phyloP scores from a whole-genome alignment of 2,113 vertebrate genomes.

The Grammomys dolichurus region DNA sequence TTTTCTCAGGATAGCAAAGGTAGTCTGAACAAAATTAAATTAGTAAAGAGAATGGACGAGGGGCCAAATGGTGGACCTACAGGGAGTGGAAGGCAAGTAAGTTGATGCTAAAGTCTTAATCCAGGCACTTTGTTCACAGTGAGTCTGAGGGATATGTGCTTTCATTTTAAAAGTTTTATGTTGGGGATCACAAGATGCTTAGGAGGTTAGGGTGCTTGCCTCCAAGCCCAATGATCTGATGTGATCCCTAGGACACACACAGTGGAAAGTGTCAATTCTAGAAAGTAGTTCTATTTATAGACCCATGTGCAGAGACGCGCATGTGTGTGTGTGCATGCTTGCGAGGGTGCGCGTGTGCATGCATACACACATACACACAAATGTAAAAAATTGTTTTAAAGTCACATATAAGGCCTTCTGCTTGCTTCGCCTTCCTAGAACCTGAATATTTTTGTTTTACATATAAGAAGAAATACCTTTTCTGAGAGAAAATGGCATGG shows the following conservation, averaged over 20 bases:
- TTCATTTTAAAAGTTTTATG: neutral
- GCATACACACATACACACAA: neutral
- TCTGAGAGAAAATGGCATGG: neutral
- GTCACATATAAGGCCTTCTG: neutral
- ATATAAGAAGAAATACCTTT: constrained; percentile 38
- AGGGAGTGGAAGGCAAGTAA: neutral
- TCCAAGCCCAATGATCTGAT: too few species aligned
- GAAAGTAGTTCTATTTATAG: neutral
- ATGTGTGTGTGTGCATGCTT: too few species aligned
- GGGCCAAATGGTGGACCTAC: neutral
- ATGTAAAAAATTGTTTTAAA: neutral
- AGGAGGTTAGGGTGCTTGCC: neutral
- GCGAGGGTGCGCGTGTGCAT: too few species aligned
- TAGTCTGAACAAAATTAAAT: constrained; percentile 11
- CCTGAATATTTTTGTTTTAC: constrained; percentile 11
- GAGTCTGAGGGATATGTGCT: neutral
- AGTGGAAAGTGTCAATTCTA: neutral
- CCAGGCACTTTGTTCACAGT: neutral
- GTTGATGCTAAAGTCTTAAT: neutral
- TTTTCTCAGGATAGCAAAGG: constrained; percentile 13
- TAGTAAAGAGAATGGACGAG: neutral
- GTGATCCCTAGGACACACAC: neutral
- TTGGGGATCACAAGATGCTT: neutral
- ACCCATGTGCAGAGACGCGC: neutral
- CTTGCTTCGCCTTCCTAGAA: neutral